Base-by-base conservation (phyloP, 1,140 invertebrate genomes). In the Microplitis demolitor region DNA sequence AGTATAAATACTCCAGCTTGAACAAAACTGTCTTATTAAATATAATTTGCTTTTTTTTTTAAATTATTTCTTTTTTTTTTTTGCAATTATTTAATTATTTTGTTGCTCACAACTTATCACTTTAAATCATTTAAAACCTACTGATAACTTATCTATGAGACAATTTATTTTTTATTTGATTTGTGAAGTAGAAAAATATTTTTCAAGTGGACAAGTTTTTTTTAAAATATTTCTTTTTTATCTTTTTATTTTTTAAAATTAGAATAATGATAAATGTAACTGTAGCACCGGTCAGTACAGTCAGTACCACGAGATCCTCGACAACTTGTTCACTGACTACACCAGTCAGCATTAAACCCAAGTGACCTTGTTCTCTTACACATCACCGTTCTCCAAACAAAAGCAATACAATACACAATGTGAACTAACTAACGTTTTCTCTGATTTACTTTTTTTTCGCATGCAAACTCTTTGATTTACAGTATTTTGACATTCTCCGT, bases 301-400 rank as follows among this genome's bases (percentile, higher is more conserved):
- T 45, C 6, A 8, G 39, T 45, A 45, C 39, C 39, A 45, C 39
- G 39, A 45, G 39, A 45, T 16, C 34, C 37, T 63, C 61, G 24
- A 24, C 24, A 35, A 63, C 35, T 16, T 34, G 13, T 33, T n/a
- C 61, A 63, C 61, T 63, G 31, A 63, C 61, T n/a, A 39, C 34
- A 3, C 9, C 37, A 72, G 8, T 60, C 66, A 56, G 66, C 66
- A 67, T 72, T 74, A 76, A 76, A 75, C 66, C 77, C 70, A 74
- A 39, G 60, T 79, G 79, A 81, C 80, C 80, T 81, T 80, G 79
- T 80, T 79, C 76, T 74, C 74, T 74, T 68, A 45, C 34, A 64
- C 39, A 45, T 45, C 73, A 73, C 78, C 78, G 76, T 81, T 81
- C 78, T 79, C 77, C 76, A 78, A 78, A 80, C 74, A 72, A 74